Conservation (phyloP, 2,797 vertebrate genomes). For the Ispidina picta region DNA sequence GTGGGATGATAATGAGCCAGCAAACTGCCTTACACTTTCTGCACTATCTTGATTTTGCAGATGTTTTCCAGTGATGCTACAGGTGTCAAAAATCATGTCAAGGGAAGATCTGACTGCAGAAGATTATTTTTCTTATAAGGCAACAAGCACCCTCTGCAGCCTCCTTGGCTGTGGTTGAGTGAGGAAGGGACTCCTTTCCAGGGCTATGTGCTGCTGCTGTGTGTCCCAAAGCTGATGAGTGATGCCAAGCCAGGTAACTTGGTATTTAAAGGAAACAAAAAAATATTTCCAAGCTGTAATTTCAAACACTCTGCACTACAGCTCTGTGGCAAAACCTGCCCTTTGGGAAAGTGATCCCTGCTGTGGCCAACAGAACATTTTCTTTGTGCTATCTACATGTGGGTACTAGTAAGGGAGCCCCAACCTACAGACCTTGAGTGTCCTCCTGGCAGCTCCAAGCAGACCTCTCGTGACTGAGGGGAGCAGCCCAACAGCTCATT, state of each 20-base stretch:
- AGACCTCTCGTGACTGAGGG: neutral
- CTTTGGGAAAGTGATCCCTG: neutral
- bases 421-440: neutral
- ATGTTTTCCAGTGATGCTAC: conserved; percentile 4
- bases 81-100: neutral
- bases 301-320: neutral
- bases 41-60: conserved; percentile 14
- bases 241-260: neutral
- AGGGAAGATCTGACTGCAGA: neutral
- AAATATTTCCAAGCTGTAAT: neutral
- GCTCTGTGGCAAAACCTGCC: neutral
- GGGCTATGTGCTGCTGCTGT: neutral
- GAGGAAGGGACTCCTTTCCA: neutral
- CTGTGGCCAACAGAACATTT: neutral
- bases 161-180: neutral
- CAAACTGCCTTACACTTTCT: neutral
- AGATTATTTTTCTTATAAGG: neutral
- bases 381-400: neutral
- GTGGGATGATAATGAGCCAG: neutral
- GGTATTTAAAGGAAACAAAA: neutral
- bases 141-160: neutral
- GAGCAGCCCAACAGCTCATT: neutral
- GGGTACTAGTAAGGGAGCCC: neutral
- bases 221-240: neutral
- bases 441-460: neutral